Conservation (phyloP, 2,797 vertebrate species). For the Takifugu rubripes region DNA sequence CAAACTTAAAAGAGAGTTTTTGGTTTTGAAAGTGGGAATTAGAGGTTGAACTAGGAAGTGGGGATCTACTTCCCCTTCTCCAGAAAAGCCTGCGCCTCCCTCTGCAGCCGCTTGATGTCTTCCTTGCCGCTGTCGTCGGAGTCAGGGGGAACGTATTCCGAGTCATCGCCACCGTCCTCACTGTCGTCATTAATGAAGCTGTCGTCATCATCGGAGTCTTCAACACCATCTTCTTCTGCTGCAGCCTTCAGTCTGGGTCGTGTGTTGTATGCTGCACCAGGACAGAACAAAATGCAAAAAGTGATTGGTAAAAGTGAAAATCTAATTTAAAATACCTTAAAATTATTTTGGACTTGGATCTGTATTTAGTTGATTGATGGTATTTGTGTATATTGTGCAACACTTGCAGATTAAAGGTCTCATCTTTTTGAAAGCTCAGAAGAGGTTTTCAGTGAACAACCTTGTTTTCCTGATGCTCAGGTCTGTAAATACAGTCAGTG, state of each 20-base stretch:
- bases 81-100: slow-evolving; percentile 55
- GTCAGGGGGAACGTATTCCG: slow-evolving; percentile 62
- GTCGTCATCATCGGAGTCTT: slow-evolving; percentile 45
- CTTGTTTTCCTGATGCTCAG: too few species aligned
- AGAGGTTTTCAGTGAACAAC: too few species aligned
- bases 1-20: too few species aligned
- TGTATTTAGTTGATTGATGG: too few species aligned
- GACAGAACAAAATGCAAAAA: not conserved
- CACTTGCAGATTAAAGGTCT: too few species aligned
- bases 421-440: too few species aligned
- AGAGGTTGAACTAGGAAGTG: too few species aligned
- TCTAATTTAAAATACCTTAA: too few species aligned
- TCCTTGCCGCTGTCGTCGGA: slow-evolving; percentile 51
- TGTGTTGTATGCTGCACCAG: not conserved
- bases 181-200: slow-evolving; percentile 72
- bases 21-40: not conserved
- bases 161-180: slow-evolving; percentile 59
- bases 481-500: too few species aligned
- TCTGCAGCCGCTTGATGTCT: slow-evolving; percentile 50
- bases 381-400: too few species aligned
- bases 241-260: not conserved
- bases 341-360: too few species aligned
- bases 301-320: too few species aligned
- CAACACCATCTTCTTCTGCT: slow-evolving; percentile 25
- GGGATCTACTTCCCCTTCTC: slow-evolving; percentile 47